Evolutionary conservation across 2,888 invertebrate species (phyloP), one percentile per base, ranked within the genome.

Genomic region (Drosophila lutescens): DNA sequence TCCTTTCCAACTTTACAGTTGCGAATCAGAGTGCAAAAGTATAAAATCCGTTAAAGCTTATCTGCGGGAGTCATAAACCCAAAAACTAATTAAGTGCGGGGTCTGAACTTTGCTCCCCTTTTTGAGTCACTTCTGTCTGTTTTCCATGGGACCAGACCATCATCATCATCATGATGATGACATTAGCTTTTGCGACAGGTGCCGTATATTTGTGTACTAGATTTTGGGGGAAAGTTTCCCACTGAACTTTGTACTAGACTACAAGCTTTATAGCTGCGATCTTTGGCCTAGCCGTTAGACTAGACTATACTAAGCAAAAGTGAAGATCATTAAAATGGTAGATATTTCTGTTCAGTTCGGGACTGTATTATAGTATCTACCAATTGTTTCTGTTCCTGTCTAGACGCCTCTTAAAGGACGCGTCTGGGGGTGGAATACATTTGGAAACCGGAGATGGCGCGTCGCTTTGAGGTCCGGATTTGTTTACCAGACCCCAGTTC

Each of bases 71-170:
- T 44, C 63, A 78, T 78, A 78, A 82, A 78, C 59, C 43, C 59
- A 58, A 69, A 78, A 80, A 75, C 49, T 62, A 80, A 74, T 75
- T 82, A 60, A 70, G 40, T 68, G 1, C 57, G 1, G 55, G 51
- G 34, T 30, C 20, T 69, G 77, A 36, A 82, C 83, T 82, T 80
- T 77, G 71, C 43, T 20, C 84, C 51, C 50, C 32, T 20, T 44
- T 38, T 49, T 67, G 53, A 61, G 36, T 54, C 50, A 61, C 41
- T 34, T 43, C 47, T 26, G 50, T 15, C 36, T 36, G 30, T n/a
- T 30, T 15, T 38, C 50, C 36, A 43, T 59, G 30, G 41, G 43
- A 43, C 34, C 41, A 40, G 34, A 12, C 34, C 12, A 34, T 9
- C 32, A 9, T 32, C 32, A 32, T 47, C 15, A 40, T 47, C 46